Percentiles rank a stretch among this genome's conserved stretches.
phyloP scores from a whole-genome alignment of 1,140 invertebrate species.

The Drosophila ironensis region DNA sequence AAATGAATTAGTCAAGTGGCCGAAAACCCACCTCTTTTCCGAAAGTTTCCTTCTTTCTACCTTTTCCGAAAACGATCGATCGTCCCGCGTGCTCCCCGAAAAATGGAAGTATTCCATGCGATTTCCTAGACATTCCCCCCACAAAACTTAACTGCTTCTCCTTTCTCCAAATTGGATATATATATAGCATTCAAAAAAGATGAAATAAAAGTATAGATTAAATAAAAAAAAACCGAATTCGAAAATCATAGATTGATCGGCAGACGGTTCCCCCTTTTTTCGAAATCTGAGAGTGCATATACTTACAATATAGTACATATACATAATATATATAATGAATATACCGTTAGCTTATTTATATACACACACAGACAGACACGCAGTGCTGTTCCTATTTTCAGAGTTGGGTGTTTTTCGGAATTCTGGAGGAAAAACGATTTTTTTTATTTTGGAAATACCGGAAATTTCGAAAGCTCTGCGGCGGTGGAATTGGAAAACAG shows the following conservation, averaged over 20 bases:
- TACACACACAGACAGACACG: constrained; percentile 49
- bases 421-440: too few relatives aligned
- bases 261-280: constrained; percentile 25
- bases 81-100: neutral
- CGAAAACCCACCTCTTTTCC: constrained; percentile 11
- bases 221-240: constrained; percentile 12
- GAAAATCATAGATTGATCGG: constrained; percentile 2
- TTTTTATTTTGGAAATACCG: too few relatives aligned
- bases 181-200: neutral
- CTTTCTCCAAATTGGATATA: constrained; percentile 5
- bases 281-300: constrained; percentile 57
- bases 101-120: neutral
- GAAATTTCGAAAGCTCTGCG: neutral
- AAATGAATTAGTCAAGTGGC: constrained; percentile 63
- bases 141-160: constrained; percentile 2
- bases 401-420: neutral
- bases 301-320: constrained; percentile 44
- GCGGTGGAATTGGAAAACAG: constrained; percentile 9
- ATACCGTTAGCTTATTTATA: constrained; percentile 79
- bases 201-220: neutral
- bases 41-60: neutral
- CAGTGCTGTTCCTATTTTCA: constrained; percentile 7
- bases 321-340: constrained; percentile 68
- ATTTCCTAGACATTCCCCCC: constrained; percentile 7
- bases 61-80: neutral